Base-by-base conservation (phyloP, 53 echinoderm and acorn worm genomes). In the Crossaster papposus region DNA sequence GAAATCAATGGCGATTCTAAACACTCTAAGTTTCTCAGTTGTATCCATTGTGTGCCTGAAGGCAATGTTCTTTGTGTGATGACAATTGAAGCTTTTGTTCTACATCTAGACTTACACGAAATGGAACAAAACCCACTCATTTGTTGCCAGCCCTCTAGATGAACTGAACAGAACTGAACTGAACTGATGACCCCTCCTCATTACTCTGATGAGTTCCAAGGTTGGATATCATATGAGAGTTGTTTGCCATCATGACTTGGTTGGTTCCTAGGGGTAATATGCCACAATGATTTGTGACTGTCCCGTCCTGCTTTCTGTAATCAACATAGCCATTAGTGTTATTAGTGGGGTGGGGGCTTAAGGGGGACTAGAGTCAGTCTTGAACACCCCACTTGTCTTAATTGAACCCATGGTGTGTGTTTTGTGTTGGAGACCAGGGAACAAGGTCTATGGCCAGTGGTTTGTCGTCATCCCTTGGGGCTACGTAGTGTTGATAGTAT, bases 271-370 rank as follows among this genome's bases (percentile, higher is more conserved):
- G 15, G 28, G 82, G 24, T 85, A 72, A 72, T n/a, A n/a, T 85
- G 14, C 73, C 34, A 52, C 11, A 33, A 72, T 73, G 72, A 85
- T 85, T 85, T 85, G 51, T 85, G 17, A 72, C 85, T 34, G 72
- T n/a, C 14, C 52, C 72, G 85, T 72, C 28, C 2, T 72, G 85
- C 85, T 50, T 0, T 28, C 10, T 26, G 85, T 85, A 85, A 73
- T 85, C 85, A 85, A 51, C 24, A 52, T 10, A 31, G 54, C 85
- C 34, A 85, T 85, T 85, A 85, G 85, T 85, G 85, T 85, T 85
- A 85, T 85, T 85, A 72, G 54, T 54, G 73, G 65, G 8, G 51
- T 44, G 29, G 54, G 62, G 73, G 73, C 72, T 51, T 51, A 85
- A 20, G 83, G 68, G 83, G 73, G 31, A 0, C 23, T 72, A 44